phyloP scores from a whole-genome alignment of 1,140 invertebrate species.

The Papilio polytes region DNA sequence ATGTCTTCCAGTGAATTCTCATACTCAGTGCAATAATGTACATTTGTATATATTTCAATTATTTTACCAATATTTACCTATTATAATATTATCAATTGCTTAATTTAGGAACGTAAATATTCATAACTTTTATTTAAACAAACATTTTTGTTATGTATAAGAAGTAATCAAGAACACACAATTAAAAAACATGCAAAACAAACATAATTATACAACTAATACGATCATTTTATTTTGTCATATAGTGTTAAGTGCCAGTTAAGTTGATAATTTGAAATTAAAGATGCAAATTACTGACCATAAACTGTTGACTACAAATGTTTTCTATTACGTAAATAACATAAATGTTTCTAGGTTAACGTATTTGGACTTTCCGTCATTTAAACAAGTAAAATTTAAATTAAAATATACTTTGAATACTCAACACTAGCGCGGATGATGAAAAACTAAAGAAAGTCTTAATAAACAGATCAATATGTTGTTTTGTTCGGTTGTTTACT shows the following conservation, averaged over 20 bases:
- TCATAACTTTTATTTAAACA: not conserved
- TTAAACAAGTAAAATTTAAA: conserved; percentile 16
- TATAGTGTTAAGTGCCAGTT: not conserved
- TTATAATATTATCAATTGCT: not conserved
- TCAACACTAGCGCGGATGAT: not conserved
- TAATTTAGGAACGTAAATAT: not conserved
- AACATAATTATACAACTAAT: not conserved
- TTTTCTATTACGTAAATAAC: conserved; percentile 31
- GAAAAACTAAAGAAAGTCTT: too few species aligned
- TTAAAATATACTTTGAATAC: conserved; percentile 8
- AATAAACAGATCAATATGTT: not conserved
- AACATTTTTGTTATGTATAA: not conserved
- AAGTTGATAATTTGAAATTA: not conserved
- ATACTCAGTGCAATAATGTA: not conserved
- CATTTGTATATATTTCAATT: conserved; percentile 6
- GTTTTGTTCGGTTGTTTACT: conserved; percentile 15
- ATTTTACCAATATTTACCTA: too few species aligned
- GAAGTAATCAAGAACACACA: not conserved
- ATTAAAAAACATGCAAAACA: not conserved
- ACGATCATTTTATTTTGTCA: not conserved
- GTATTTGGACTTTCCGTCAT: conserved; percentile 28
- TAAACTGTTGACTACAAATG: conserved; percentile 2
- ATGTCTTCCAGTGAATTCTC: not conserved
- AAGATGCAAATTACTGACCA: not conserved
- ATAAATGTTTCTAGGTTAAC: conserved; percentile 35